Percentiles rank a stretch among this genome's conserved stretches.
Conservation (phyloP, 2,888 invertebrate genomes). For the Platycnemis pennipes region DNA sequence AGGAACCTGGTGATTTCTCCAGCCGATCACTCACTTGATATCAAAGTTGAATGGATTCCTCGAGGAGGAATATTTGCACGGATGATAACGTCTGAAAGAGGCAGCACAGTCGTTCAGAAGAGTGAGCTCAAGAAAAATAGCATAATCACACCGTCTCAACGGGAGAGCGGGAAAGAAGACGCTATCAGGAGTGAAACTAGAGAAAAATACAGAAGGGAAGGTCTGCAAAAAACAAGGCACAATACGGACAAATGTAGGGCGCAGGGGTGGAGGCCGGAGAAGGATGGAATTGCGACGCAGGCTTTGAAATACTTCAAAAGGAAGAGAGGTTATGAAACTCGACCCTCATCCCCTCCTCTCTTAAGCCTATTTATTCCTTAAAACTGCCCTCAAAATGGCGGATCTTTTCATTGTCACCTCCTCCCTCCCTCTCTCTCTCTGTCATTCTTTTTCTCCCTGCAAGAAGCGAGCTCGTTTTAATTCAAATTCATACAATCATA, state of each 20-base stretch:
- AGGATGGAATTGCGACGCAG: background rate
- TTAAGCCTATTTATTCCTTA: slow-evolving; percentile 32
- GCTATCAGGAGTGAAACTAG: background rate
- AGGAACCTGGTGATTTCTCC: background rate
- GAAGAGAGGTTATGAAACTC: slow-evolving; percentile 1
- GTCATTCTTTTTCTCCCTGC: background rate
- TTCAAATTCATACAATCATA: slow-evolving; percentile 33
- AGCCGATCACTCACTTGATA: background rate
- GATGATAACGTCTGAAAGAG: background rate
- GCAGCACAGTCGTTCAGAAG: background rate
- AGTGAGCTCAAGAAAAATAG: background rate
- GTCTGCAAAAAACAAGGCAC: background rate
- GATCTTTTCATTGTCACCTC: slow-evolving; percentile 27
- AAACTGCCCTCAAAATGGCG: background rate
- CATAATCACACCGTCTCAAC: background rate
- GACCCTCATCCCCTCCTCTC: background rate
- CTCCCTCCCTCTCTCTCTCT: background rate
- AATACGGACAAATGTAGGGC: background rate
- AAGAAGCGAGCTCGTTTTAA: slow-evolving; percentile 38
- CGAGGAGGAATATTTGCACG: background rate
- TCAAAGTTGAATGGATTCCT: background rate
- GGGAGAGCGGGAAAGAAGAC: background rate
- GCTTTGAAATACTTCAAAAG: slow-evolving; percentile 1
- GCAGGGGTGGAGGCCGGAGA: background rate
- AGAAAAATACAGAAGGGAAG: background rate